Evolutionary conservation across 2,797 vertebrate species (phyloP).

Genomic region (Falco novaeseelandiae): DNA sequence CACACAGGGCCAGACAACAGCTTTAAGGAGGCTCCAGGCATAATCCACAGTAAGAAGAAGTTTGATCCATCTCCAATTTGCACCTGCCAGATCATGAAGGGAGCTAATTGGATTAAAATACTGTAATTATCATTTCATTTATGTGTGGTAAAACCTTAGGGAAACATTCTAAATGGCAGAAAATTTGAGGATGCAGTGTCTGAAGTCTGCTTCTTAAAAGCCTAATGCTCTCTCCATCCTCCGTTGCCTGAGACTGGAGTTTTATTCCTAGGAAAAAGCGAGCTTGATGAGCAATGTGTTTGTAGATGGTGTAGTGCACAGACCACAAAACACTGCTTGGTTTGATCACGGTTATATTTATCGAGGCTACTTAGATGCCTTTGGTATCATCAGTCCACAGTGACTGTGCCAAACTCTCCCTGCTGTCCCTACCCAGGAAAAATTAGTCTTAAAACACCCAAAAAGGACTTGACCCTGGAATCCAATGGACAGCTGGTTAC

Average conservation of each 20-base stretch:
- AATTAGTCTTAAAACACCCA: background rate
- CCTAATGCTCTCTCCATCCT: background rate
- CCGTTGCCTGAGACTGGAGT: background rate
- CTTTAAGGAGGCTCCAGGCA: constrained; percentile 62
- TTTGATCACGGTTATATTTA: background rate
- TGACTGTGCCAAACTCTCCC: background rate
- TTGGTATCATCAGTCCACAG: background rate
- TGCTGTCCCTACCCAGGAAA: background rate
- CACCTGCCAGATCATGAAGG: constrained; percentile 66
- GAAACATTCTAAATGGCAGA: constrained; percentile 62
- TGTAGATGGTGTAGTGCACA: background rate
- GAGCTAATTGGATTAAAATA: constrained; percentile 72
- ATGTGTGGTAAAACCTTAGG: constrained; percentile 47
- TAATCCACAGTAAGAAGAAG: constrained; percentile 24
- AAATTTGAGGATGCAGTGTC: constrained; percentile 33
- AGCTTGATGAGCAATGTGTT: background rate
- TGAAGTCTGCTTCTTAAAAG: constrained; percentile 53
- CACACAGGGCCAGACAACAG: background rate
- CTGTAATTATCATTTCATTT: constrained; percentile 67
- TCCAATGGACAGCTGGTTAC: background rate
- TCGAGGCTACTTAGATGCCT: background rate
- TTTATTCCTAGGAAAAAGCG: background rate
- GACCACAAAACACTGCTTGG: background rate
- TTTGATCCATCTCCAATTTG: constrained; percentile 64
- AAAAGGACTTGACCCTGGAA: background rate